Conservation (phyloP, 2,888 invertebrate species). For the Chrysolina oricalcia region DNA sequence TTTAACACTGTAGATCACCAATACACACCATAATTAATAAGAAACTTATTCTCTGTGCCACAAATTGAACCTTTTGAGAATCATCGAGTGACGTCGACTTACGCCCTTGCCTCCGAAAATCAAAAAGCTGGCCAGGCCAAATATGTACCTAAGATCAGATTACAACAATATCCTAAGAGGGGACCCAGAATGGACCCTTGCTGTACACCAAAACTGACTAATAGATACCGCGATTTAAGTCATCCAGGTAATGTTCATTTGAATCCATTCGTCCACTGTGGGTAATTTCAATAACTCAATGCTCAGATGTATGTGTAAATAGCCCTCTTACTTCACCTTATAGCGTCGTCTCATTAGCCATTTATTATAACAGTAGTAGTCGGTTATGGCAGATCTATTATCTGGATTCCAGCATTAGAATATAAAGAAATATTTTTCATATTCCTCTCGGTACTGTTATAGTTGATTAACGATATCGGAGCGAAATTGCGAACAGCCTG, state of each 20-base stretch:
- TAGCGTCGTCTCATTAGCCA: conserved; percentile 32
- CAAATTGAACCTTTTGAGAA: no score
- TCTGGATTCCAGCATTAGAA: conserved; percentile 48
- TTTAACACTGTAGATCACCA: no score
- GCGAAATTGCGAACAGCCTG: conserved; percentile 44
- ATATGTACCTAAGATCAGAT: no score
- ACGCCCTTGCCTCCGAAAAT: no score
- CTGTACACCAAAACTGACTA: no score
- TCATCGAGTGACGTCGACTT: no score
- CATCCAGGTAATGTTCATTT: not conserved
- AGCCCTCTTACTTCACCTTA: conserved; percentile 31
- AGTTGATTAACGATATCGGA: conserved; percentile 54
- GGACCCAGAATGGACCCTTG: no score
- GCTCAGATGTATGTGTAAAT: not conserved
- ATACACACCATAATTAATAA: no score
- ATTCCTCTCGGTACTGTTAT: conserved; percentile 51
- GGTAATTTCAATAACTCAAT: conserved; percentile 6
- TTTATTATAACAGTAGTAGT: conserved; percentile 47
- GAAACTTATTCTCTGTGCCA: no score
- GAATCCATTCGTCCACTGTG: not conserved
- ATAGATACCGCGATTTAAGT: no score
- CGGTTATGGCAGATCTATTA: conserved; percentile 42
- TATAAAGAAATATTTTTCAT: conserved; percentile 51
- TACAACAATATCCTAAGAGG: no score
- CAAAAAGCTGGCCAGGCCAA: no score